These are phyloP conservation scores for Rhabdomys pumilio DNA, from an alignment of 2,797 vertebrate genomes.

Conservation along the genomic window DNA sequence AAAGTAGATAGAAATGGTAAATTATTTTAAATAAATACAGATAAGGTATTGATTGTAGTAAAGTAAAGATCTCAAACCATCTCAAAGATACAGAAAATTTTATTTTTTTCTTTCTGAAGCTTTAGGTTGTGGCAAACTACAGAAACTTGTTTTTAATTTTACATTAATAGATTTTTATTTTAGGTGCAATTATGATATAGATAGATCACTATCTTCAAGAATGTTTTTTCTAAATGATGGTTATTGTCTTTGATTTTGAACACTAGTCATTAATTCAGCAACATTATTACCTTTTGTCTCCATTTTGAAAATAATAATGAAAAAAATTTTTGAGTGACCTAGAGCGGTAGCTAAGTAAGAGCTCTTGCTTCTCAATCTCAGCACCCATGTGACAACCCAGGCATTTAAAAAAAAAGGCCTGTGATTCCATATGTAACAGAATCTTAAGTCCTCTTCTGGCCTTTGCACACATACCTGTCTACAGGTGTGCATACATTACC, in stretches of 20 bases:
- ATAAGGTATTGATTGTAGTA: not conserved
- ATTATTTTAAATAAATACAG: slow-evolving; percentile 43
- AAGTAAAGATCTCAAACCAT: slow-evolving; percentile 15
- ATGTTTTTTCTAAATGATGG: not conserved
- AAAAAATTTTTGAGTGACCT: not conserved
- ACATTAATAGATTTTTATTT: not conserved
- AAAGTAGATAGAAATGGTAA: slow-evolving; percentile 59
- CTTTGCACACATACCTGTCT: not conserved
- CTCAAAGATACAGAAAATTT: slow-evolving; percentile 29
- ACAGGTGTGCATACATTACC: not conserved
- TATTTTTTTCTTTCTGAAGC: not conserved
- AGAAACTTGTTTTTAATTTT: slow-evolving; percentile 18
- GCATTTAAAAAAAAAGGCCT: not conserved
- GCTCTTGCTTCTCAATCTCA: not conserved
- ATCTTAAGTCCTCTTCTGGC: not conserved
- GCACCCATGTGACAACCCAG: not conserved
- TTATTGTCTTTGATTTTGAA: slow-evolving; percentile 36
- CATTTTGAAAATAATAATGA: slow-evolving; percentile 30
- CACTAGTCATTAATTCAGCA: slow-evolving; percentile 2
- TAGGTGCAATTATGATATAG: not conserved
- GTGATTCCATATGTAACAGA: not conserved
- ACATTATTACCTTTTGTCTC: slow-evolving; percentile 19
- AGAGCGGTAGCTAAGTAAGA: not conserved
- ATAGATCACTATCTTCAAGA: not conserved
- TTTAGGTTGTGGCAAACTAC: not conserved